Evolutionary conservation across 1,140 invertebrate genomes (phyloP).

Genomic region (Potamilus streckersoni): DNA sequence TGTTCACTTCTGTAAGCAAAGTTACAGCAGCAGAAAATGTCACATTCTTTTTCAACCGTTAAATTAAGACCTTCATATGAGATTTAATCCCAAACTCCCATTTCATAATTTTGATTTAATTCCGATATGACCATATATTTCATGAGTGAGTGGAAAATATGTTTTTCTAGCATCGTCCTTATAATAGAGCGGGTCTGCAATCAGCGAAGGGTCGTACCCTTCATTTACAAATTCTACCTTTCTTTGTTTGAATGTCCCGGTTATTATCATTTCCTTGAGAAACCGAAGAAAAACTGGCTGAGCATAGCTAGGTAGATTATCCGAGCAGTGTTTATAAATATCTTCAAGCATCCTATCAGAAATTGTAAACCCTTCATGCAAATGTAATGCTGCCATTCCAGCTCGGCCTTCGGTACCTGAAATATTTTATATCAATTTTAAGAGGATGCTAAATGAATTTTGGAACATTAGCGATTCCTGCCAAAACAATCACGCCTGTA

Average conservation of each 20-base stretch:
- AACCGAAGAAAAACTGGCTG: slow-evolving; percentile 88
- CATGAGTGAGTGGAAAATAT: slow-evolving; percentile 31
- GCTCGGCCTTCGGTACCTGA: slow-evolving; percentile 89
- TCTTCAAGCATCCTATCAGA: slow-evolving; percentile 36
- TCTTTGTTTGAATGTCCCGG: slow-evolving; percentile 54
- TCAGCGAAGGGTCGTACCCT: slow-evolving; percentile 83
- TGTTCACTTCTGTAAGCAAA: too few relatives aligned
- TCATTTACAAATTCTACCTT: slow-evolving; percentile 81
- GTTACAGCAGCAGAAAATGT: too few relatives aligned
- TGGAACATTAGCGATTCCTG: neutral
- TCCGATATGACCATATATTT: slow-evolving; percentile 6
- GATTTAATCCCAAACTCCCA: too few relatives aligned
- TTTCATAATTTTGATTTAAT: too few relatives aligned
- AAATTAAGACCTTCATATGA: too few relatives aligned
- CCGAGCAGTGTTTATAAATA: slow-evolving; percentile 45
- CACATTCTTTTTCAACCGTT: too few relatives aligned
- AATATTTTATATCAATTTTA: slow-evolving; percentile 9
- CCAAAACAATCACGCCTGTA: neutral
- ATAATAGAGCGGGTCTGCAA: slow-evolving; percentile 85
- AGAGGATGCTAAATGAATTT: neutral
- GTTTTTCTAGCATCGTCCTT: slow-evolving; percentile 61
- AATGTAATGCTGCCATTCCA: slow-evolving; percentile 91
- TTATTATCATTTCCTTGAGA: slow-evolving; percentile 42
- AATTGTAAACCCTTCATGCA: slow-evolving; percentile 49
- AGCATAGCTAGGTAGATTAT: slow-evolving; percentile 85